A percentile compares a stretch with the other conserved stretches of the same genome.
Evolutionary conservation across 35 echinoderm and acorn worm species (phyloP).

Genomic region (Hemicentrotus pulcherrimus): DNA sequence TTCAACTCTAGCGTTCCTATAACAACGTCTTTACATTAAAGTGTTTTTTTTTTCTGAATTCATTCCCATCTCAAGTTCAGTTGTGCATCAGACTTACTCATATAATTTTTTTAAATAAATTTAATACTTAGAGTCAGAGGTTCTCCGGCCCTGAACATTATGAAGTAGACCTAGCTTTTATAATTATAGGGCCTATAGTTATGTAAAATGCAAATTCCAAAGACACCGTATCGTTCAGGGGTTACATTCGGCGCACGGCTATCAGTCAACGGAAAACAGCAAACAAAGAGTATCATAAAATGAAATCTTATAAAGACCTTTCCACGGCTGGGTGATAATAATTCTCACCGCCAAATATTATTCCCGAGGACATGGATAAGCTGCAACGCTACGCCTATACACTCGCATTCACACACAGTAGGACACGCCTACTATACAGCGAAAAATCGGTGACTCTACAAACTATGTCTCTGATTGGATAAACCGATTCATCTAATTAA

Average conservation of each 20-base stretch:
- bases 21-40: no score
- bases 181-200: neutral
- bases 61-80: no score
- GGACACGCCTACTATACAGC: neutral
- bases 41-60: no score
- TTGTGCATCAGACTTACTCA: no score
- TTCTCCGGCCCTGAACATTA: neutral
- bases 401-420: neutral
- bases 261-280: constrained; percentile 28
- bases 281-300: constrained; percentile 41
- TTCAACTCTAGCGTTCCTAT: no score
- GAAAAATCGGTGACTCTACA: constrained; percentile 35
- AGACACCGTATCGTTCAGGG: neutral
- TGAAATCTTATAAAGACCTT: constrained; percentile 42
- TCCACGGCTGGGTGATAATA: constrained; percentile 42
- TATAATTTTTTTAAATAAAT: neutral
- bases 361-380: neutral
- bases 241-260: neutral
- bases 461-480: constrained; percentile 25
- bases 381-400: neutral
- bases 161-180: neutral
- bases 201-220: constrained; percentile 31
- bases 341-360: constrained; percentile 46
- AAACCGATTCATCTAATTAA: constrained; percentile 41
- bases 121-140: neutral